Percentiles rank a stretch among this genome's conserved stretches.
phyloP scores from a whole-genome alignment of 2,888 invertebrate species.

The Frankliniella fusca region DNA sequence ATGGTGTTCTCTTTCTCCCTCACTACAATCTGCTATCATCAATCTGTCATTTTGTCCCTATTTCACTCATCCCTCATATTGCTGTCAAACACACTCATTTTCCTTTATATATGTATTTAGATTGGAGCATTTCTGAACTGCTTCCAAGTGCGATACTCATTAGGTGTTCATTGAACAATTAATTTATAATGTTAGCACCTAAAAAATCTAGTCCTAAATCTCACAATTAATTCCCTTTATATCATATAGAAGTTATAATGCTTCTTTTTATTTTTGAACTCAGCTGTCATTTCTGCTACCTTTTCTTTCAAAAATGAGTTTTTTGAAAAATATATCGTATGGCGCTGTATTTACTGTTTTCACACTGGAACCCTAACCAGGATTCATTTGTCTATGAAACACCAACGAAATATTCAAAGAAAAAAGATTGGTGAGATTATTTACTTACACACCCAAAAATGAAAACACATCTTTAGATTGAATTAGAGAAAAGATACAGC shows the following conservation, averaged over 20 bases:
- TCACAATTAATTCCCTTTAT: not conserved
- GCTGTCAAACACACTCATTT: not conserved
- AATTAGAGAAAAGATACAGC: no score
- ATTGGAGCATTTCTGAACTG: not conserved
- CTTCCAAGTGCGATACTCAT: no score
- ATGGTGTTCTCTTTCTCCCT: not conserved
- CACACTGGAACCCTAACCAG: no score
- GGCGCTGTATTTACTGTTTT: no score
- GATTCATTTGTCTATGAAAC: no score
- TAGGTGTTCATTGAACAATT: not conserved
- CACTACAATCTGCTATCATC: no score
- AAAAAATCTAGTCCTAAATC: not conserved
- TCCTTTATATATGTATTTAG: not conserved
- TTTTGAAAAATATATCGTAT: not conserved
- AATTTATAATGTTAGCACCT: conserved; percentile 27
- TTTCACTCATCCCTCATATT: no score
- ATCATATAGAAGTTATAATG: not conserved
- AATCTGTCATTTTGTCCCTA: no score
- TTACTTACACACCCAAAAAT: no score
- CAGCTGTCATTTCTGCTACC: not conserved
- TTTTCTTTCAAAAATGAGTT: not conserved
- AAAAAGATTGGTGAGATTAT: no score
- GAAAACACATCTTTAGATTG: no score
- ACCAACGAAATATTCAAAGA: no score
- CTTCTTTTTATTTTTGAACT: not conserved